Conservation (phyloP, 2,113 vertebrate species). For the Notothenia coriiceps region DNA sequence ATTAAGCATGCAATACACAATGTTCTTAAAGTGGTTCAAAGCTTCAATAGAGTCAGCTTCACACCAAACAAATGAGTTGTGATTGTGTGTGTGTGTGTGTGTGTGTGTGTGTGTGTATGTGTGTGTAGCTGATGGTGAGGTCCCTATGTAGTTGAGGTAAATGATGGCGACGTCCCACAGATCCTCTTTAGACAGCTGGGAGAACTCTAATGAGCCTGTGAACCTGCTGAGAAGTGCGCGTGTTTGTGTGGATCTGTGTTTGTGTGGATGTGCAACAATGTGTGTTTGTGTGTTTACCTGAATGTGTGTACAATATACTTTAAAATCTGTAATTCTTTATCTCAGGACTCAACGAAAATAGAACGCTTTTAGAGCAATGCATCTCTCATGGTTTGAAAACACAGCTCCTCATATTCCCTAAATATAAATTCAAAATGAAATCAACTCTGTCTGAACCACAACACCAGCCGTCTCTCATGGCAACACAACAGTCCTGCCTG, state of each 20-base stretch:
- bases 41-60: neutral
- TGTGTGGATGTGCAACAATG: constrained; percentile 11
- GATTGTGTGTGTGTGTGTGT: constrained; percentile 35
- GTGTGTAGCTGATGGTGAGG: constrained; percentile 43
- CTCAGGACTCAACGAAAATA: constrained; percentile 65
- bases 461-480: constrained; percentile 48
- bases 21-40: neutral
- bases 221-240: constrained; percentile 61
- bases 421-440: constrained; percentile 63
- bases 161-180: constrained; percentile 76
- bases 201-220: constrained; percentile 77
- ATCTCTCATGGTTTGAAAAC: constrained; percentile 49
- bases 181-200: constrained; percentile 76
- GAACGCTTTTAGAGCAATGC: constrained; percentile 43
- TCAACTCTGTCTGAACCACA: constrained; percentile 53
- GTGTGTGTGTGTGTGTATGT: constrained; percentile 43
- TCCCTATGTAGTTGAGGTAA: constrained; percentile 75
- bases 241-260: neutral
- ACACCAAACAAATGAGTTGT: neutral
- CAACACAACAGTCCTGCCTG: constrained; percentile 32
- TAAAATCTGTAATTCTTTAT: constrained; percentile 44
- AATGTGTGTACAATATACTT: constrained; percentile 32
- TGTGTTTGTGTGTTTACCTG: neutral
- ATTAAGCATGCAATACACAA: neutral
- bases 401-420: constrained; percentile 39